These are phyloP conservation scores for Magallana ariakensis DNA, from an alignment of 1,140 invertebrate genomes.

Conservation along the genomic window DNA sequence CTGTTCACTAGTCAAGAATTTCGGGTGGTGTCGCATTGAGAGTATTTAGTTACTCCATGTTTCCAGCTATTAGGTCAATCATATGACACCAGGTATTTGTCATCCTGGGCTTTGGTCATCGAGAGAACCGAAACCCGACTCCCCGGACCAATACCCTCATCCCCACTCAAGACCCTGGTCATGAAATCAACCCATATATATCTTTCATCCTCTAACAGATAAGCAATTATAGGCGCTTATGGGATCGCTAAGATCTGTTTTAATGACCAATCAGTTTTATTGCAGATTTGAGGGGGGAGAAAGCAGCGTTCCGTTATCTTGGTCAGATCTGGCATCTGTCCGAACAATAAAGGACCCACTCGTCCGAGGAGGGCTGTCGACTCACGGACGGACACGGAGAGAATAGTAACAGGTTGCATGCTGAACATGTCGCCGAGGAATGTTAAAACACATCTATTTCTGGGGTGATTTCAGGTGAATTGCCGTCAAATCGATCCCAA, in stretches of 20 bases:
- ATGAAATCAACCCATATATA: conserved; percentile 34
- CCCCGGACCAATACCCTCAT: neutral
- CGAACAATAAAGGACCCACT: conserved; percentile 1
- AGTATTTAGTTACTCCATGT: neutral
- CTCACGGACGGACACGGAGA: neutral
- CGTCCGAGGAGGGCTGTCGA: neutral
- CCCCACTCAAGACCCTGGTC: neutral
- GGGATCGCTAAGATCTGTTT: neutral
- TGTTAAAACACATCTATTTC: conserved; percentile 29
- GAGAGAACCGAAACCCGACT: neutral
- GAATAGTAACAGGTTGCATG: conserved; percentile 33
- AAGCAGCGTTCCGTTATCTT: neutral
- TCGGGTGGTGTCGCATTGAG: neutral
- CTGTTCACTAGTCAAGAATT: neutral
- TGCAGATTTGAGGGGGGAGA: conserved; percentile 9
- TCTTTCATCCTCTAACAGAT: conserved; percentile 24
- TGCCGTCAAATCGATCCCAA: conserved; percentile 30
- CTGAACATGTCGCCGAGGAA: conserved; percentile 32
- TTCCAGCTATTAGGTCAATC: neutral
- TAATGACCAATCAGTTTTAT: conserved; percentile 34
- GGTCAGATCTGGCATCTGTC: conserved; percentile 8
- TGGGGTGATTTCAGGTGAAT: conserved; percentile 33
- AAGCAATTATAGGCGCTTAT: conserved; percentile 19
- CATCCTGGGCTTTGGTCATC: neutral
- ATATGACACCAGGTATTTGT: neutral